phyloP scores from a whole-genome alignment of 2,113 vertebrate genomes.

The Tetrax tetrax region DNA sequence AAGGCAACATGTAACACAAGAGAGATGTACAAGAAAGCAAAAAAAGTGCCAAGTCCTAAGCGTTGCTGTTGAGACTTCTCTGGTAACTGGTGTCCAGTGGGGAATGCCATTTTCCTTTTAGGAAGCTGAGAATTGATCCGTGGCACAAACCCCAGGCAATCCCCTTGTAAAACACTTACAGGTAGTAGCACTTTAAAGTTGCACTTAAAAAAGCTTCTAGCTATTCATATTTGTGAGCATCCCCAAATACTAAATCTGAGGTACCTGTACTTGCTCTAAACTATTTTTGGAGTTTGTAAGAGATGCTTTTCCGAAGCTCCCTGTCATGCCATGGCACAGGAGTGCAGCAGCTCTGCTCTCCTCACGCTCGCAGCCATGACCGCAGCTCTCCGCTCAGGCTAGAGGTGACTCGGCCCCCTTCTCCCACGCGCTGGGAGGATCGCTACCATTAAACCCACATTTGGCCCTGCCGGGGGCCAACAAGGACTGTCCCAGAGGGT shows the following conservation, averaged over 20 bases:
- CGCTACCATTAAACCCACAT: not conserved
- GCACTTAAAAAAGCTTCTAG: not conserved
- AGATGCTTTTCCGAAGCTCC: not conserved
- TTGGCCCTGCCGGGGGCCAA: not conserved
- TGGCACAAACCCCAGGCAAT: not conserved
- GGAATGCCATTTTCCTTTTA: not conserved
- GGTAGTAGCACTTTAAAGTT: not conserved
- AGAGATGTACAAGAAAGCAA: not conserved
- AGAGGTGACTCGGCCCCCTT: not conserved
- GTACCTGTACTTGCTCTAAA: not conserved
- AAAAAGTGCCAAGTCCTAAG: not conserved
- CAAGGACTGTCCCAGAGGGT: rapidly evolving
- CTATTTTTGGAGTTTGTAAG: not conserved
- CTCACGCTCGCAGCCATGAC: rapidly evolving
- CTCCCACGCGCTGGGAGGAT: not conserved
- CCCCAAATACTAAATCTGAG: not conserved
- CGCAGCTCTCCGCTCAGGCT: not conserved
- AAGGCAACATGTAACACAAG: not conserved
- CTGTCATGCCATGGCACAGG: not conserved
- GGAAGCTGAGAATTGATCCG: not conserved
- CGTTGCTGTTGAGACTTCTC: not conserved
- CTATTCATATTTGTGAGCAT: not conserved
- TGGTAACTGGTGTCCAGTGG: not conserved
- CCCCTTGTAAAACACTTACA: not conserved
- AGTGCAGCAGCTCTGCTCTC: not conserved